Evolutionary conservation across 2,797 vertebrate genomes (phyloP), one percentile per base, ranked within the genome.

Genomic region (Spinibarbus caldwelli): DNA sequence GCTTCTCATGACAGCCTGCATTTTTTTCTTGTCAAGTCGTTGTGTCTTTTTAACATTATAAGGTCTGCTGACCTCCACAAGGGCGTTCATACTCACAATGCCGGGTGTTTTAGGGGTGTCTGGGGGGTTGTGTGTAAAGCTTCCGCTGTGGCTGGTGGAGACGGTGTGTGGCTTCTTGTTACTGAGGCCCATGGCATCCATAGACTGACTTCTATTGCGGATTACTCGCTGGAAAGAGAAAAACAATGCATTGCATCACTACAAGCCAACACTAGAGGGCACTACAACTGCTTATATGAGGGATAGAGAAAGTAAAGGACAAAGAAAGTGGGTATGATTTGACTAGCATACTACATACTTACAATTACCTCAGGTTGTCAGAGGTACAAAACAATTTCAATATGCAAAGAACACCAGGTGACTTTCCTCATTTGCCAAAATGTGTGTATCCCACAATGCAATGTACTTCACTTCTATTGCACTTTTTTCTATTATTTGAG

Each of bases 141-240:
- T 96, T 89, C 96, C 93, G 54, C 96, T 97, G 93, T 96, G 94
- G 93, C 97, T 98, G 93, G 95, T 95, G 88, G 96, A 96, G 91
- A 97, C 94, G 5, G 95, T 93, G 92, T 93, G 95, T n/a, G 94
- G 95, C 92, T 96, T 97, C 95, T 96, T 98, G 93, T 94, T 94
- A 93, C 93, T 94, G 66, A 96, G 94, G 78, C 96, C 96, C 96
- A 95, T 94, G 92, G 96, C 95, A 0, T 97, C 96, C 96, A 97
- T 96, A 84, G 97, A 97, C 88, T 97, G 96, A 94, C 97, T 97
- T 91, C 97, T 96, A 92, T 94, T 96, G 91, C 97, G 95, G 92
- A 97, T 97, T 86, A 97, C 97, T 71, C 97, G 93, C 96, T 97
- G 94, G 54, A 87, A 91, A 91, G 23, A 84, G n/a, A 54, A 75